Conservation (phyloP, 2,888 invertebrate genomes). For the Thera obeliscata region DNA sequence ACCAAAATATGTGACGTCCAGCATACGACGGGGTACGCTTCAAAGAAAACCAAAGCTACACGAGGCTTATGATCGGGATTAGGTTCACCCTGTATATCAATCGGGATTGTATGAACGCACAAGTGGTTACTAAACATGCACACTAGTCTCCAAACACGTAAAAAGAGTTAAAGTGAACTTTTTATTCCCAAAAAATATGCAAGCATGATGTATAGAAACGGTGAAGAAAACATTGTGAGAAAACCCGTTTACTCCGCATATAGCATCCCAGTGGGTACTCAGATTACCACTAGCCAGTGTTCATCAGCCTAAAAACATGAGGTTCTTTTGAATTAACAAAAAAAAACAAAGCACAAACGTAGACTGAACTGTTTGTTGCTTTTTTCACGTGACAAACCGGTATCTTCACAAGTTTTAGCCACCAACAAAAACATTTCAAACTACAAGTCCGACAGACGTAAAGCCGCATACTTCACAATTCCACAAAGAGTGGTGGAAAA, state of each 20-base stretch:
- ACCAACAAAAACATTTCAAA: slow-evolving; percentile 1
- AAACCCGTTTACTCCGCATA: no score
- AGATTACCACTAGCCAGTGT: not conserved
- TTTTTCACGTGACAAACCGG: not conserved
- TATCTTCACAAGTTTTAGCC: slow-evolving; percentile 1
- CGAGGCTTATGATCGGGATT: slow-evolving; percentile 43
- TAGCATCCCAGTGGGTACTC: no score
- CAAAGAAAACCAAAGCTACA: not conserved
- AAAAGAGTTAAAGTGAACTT: no score
- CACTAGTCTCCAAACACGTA: not conserved
- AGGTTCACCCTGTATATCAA: slow-evolving; percentile 45
- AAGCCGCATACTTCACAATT: slow-evolving; percentile 2
- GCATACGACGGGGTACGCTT: not conserved
- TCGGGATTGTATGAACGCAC: slow-evolving; percentile 23
- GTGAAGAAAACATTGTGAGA: no score
- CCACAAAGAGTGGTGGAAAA: not conserved
- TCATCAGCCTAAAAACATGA: not conserved
- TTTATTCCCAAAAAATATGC: no score
- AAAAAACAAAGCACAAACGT: not conserved
- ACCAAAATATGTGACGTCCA: no score
- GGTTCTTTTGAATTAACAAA: not conserved
- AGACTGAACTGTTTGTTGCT: not conserved
- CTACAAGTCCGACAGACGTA: slow-evolving; percentile 3
- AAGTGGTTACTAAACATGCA: slow-evolving; percentile 8
- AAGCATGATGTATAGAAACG: no score